Evolutionary conservation across 2,888 invertebrate genomes (phyloP).

Genomic region (Drosophila robusta): DNA sequence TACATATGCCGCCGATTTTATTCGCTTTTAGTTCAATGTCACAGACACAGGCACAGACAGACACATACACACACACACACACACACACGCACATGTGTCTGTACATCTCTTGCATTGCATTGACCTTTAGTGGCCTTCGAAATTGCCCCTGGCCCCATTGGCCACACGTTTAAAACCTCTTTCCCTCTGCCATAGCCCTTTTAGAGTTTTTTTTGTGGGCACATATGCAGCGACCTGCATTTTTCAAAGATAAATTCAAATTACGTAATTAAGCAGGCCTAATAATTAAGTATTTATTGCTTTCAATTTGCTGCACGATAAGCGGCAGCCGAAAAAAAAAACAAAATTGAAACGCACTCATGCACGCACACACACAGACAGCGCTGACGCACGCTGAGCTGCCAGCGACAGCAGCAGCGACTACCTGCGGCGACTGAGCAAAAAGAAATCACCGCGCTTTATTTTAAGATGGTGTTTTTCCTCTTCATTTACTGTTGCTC

Average conservation of each 20-base stretch:
- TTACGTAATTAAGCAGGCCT: constrained; percentile 69
- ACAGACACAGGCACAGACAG: constrained; percentile 17
- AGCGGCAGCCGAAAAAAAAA: constrained; percentile 36
- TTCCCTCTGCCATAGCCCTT: neutral
- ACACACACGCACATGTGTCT: neutral
- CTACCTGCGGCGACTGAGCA: constrained; percentile 58
- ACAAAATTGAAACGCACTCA: constrained; percentile 33
- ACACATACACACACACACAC: neutral
- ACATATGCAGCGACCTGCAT: constrained; percentile 27
- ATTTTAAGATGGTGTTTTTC: constrained; percentile 53
- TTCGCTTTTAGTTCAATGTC: constrained; percentile 57
- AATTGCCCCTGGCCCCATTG: constrained; percentile 40
- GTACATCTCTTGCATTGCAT: constrained; percentile 51
- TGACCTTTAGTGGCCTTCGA: constrained; percentile 55
- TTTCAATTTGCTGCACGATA: constrained; percentile 72
- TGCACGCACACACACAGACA: constrained; percentile 4
- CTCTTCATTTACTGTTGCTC: constrained; percentile 19
- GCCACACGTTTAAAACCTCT: neutral
- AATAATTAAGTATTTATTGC: constrained; percentile 78
- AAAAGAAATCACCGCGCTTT: constrained; percentile 64
- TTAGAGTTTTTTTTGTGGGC: constrained; percentile 1
- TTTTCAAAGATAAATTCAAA: constrained; percentile 61
- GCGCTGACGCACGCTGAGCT: constrained; percentile 21
- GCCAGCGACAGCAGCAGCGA: constrained; percentile 27
- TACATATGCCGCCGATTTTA: constrained; percentile 44